Evolutionary conservation across 2,888 invertebrate genomes (phyloP).

Genomic region (Oscheius sp.): DNA sequence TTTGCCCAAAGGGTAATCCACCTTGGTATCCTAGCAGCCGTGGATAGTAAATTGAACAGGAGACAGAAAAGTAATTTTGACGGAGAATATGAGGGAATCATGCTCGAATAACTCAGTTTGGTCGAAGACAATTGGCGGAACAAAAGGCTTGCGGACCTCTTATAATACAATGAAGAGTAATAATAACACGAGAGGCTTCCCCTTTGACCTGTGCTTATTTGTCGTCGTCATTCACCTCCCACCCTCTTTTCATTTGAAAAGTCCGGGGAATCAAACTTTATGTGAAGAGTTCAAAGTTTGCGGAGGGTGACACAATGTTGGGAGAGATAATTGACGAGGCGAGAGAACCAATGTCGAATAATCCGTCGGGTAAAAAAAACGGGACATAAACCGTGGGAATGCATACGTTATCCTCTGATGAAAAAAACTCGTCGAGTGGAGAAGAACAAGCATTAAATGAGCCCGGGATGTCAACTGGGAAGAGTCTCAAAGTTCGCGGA

Average conservation of each 20-base stretch:
- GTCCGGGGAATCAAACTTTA: not conserved
- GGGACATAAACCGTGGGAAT: no score
- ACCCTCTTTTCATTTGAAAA: not conserved
- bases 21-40: constrained; percentile 4
- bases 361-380: not conserved
- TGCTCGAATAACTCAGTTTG: constrained; percentile 34
- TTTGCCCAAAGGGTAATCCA: not conserved
- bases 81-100: constrained; percentile 13
- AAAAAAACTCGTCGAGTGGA: no score
- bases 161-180: not conserved
- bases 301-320: not conserved
- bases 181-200: not conserved
- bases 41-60: not conserved
- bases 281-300: not conserved
- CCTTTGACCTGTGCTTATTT: no score
- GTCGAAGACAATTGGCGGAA: constrained; percentile 7
- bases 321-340: not conserved
- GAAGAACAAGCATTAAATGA: no score
- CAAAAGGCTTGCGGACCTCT: not conserved
- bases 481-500: not conserved
- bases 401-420: no score
- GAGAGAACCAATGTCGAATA: not conserved
- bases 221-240: no score
- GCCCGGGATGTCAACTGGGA: not conserved
- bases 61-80: not conserved